These are phyloP conservation scores for Drosophila mimetica DNA, from an alignment of 2,888 invertebrate species.

Conservation along the genomic window DNA sequence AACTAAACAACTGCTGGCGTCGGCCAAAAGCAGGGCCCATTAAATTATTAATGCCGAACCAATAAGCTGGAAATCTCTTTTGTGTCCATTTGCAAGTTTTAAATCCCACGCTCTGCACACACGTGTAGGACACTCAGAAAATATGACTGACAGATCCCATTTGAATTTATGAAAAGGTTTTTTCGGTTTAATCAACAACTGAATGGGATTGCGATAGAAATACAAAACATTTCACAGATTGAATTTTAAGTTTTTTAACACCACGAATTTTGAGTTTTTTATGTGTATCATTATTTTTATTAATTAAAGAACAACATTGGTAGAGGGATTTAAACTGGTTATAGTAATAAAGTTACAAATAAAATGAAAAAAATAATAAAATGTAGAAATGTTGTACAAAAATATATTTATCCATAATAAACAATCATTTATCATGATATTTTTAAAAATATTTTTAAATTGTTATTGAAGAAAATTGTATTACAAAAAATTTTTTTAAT, in stretches of 20 bases:
- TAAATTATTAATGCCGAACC: constrained; percentile 39
- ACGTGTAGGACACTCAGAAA: constrained; percentile 5
- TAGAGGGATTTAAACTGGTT: not conserved
- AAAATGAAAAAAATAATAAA: too few relatives aligned
- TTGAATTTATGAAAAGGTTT: not conserved
- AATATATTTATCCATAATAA: too few relatives aligned
- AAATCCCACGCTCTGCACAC: constrained; percentile 2
- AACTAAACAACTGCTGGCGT: constrained; percentile 39
- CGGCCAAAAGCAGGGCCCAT: constrained; percentile 34
- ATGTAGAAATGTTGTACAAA: too few relatives aligned
- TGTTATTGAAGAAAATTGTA: too few relatives aligned
- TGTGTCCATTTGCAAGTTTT: constrained; percentile 27
- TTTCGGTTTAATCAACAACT: not conserved
- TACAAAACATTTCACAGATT: not conserved
- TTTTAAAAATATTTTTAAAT: too few relatives aligned
- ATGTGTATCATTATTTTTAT: too few relatives aligned
- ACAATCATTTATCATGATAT: too few relatives aligned
- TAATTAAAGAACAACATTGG: too few relatives aligned
- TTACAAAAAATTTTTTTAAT: too few relatives aligned
- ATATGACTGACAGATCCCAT: not conserved
- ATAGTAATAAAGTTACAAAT: too few relatives aligned
- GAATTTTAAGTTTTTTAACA: not conserved
- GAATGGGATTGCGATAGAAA: not conserved
- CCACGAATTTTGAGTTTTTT: too few relatives aligned
- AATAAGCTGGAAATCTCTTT: constrained; percentile 43